These are phyloP conservation scores for Stegodyphus mimosarum DNA, from an alignment of 1,140 invertebrate genomes.

Conservation along the genomic window DNA sequence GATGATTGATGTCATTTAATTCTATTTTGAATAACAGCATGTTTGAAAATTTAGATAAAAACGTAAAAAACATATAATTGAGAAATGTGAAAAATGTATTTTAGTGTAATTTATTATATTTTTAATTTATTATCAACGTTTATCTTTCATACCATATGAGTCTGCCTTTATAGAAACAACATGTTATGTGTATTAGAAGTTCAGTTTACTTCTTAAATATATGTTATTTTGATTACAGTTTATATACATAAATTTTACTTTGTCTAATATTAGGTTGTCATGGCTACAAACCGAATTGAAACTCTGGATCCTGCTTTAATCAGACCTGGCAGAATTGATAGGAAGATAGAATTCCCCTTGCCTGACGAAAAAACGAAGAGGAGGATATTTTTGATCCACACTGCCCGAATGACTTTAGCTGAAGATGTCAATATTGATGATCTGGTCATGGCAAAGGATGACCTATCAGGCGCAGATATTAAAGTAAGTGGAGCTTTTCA, in stretches of 20 bases:
- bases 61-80: too few species aligned
- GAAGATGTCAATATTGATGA: slow-evolving; percentile 98
- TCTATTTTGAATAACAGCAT: too few species aligned
- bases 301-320: slow-evolving; percentile 98
- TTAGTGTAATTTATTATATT: too few species aligned
- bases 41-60: too few species aligned
- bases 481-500: slow-evolving; percentile 70
- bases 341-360: slow-evolving; percentile 99
- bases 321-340: slow-evolving; percentile 97
- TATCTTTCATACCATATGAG: too few species aligned
- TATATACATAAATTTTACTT: background rate
- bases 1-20: too few species aligned
- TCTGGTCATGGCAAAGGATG: slow-evolving; percentile 99
- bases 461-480: slow-evolving; percentile 94
- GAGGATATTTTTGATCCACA: slow-evolving; percentile 98
- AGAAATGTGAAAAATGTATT: too few species aligned
- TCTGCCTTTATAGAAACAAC: too few species aligned
- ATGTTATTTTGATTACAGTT: too few species aligned
- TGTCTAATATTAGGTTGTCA: slow-evolving; percentile 81
- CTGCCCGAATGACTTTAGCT: slow-evolving; percentile 96
- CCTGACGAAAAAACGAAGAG: slow-evolving; percentile 99
- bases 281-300: slow-evolving; percentile 99
- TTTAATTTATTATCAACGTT: too few species aligned
- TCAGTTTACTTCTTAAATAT: too few species aligned
- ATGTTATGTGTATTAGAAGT: too few species aligned